Base-by-base conservation (phyloP, 2,888 invertebrate genomes). In the Steinernema scapterisci region DNA sequence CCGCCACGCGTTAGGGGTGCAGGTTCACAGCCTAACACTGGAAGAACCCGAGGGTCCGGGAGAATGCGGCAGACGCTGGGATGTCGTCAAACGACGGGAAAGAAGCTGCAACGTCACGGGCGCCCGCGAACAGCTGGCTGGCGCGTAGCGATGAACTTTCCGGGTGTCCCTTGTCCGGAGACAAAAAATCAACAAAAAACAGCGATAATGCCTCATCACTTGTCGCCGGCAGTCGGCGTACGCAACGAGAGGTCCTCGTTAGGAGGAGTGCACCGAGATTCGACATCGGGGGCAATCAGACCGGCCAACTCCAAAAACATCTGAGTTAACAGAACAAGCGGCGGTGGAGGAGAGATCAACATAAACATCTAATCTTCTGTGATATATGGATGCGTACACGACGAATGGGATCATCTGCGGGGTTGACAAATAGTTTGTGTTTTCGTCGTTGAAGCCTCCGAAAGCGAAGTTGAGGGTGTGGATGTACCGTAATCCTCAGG, bases 241-340 rank as follows among this genome's bases (percentile, higher is more conserved):
- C 21, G 52, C 1, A 23, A 11, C 19, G 11, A 11, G n/a, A n/a
- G n/a, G n/a, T n/a, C n/a, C n/a, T 48, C 54, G 54, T 11, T 21
- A 54, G 16, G 23, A n/a, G 9, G 54, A 9, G 31, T 63, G 11
- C 16, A 27, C 13, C 25, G 63, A 25, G 19, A 48, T 48, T 48
- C 48, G 38, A 63, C 25, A 63, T 63, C 63, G 1, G 21, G 63
- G 45, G 13, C 11, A 25, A 13, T 21, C 63, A 63, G 63, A 63
- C 63, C 31, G 38, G 31, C 6, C 63, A 31, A 2, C 63, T 63
- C 63, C 31, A 63, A 63, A 48, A 63, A 63, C 63, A 63, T 6
- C 27, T 31, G 31, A 63, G 52, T 52, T 52, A 52, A 63, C 31
- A 63, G 31, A 63, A 63, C 63, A 63, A 63, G 27, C 16, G 27